A percentile compares a stretch with the other conserved stretches of the same genome.
These are phyloP conservation scores for Premnoplex brunnescens DNA, from an alignment of 2,797 vertebrate genomes.

Conservation along the genomic window DNA sequence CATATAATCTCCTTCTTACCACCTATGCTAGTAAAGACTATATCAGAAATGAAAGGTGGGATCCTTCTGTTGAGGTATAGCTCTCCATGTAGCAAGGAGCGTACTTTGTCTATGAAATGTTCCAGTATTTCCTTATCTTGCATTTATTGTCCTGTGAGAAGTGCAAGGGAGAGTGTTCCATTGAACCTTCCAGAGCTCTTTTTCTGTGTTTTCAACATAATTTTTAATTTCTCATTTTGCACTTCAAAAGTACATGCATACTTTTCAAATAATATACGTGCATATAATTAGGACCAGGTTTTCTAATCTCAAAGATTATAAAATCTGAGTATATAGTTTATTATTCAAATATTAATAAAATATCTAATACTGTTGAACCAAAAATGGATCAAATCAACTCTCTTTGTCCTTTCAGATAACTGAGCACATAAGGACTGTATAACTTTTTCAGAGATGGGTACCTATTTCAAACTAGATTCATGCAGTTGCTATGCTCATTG, in stretches of 20 bases:
- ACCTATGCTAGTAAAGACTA: background rate
- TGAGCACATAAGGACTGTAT: background rate
- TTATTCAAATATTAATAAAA: background rate
- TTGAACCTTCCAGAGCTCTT: background rate
- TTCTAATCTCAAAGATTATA: background rate
- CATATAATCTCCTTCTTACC: background rate
- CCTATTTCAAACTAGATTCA: background rate
- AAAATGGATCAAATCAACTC: background rate
- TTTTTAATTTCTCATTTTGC: background rate
- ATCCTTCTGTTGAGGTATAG: background rate
- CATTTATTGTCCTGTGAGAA: background rate
- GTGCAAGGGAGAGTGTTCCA: background rate
- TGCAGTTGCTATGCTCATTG: background rate
- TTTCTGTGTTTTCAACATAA: background rate
- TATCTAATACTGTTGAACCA: background rate
- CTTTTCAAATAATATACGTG: too few species aligned
- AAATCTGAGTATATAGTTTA: background rate
- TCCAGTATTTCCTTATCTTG: background rate
- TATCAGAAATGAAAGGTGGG: background rate
- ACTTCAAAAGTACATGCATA: background rate
- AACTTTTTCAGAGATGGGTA: background rate
- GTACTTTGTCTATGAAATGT: background rate
- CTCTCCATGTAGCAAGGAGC: background rate
- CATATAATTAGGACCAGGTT: background rate
- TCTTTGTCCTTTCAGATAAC: background rate